Evolutionary conservation across 2,888 invertebrate species (phyloP).

Genomic region (Linyphia triangularis): DNA sequence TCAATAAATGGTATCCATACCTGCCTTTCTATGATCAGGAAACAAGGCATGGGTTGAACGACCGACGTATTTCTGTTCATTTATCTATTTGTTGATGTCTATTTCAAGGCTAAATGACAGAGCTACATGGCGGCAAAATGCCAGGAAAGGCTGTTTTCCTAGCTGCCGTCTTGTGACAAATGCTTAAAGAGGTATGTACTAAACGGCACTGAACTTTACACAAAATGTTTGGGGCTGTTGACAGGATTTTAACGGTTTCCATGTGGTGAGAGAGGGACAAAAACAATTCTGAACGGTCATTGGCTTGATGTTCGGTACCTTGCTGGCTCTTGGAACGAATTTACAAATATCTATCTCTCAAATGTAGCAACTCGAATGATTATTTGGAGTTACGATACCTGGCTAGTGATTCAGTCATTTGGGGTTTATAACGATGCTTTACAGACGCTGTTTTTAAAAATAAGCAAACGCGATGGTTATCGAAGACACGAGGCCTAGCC

Average conservation of each 20-base stretch:
- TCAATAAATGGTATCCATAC: conserved; percentile 56
- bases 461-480: too few relatives aligned
- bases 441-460: too few relatives aligned
- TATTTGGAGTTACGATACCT: too few relatives aligned
- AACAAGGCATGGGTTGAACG: conserved; percentile 46
- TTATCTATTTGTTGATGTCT: conserved; percentile 69
- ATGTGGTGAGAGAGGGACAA: neutral
- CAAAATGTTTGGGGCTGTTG: conserved; percentile 7
- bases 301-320: neutral
- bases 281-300: conserved; percentile 11
- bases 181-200: neutral
- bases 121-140: conserved; percentile 55
- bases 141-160: conserved; percentile 63
- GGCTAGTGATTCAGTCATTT: too few relatives aligned
- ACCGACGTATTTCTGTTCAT: conserved; percentile 37
- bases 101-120: conserved; percentile 68
- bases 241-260: conserved; percentile 40
- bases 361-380: too few relatives aligned
- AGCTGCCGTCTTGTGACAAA: conserved; percentile 41
- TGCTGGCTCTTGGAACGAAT: too few relatives aligned
- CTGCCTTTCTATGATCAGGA: conserved; percentile 60
- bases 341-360: too few relatives aligned
- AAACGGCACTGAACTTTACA: conserved; percentile 58
- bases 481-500: too few relatives aligned
- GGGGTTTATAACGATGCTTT: too few relatives aligned